Percentiles rank a stretch among this genome's conserved stretches.
Evolutionary conservation across 37 sponge, comb jelly and placozoan genomes (phyloP).

Genomic region (Aplysina aerophoba): DNA sequence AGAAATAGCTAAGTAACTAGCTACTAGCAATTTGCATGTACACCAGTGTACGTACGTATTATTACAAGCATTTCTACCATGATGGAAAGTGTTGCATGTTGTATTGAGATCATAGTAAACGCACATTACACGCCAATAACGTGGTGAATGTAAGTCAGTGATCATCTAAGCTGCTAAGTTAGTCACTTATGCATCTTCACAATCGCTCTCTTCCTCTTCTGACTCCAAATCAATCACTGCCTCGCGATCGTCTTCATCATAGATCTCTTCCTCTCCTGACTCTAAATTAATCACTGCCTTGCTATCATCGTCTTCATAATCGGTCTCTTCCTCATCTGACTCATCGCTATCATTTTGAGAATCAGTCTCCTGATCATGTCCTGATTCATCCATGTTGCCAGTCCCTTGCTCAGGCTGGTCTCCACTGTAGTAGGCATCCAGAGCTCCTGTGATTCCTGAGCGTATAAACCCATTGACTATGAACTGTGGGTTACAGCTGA

Average conservation of each 20-base stretch:
- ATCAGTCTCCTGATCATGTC: no score
- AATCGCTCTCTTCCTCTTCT: neutral
- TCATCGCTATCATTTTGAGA: no score
- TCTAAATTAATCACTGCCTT: neutral
- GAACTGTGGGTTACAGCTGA: slow-evolving; percentile 6
- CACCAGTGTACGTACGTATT: neutral
- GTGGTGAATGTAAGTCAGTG: neutral
- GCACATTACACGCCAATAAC: neutral
- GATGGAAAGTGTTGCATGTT: slow-evolving; percentile 1
- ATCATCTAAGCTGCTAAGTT: neutral
- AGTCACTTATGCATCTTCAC: neutral
- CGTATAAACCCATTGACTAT: slow-evolving; percentile 34
- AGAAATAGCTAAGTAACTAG: neutral
- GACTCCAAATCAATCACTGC: neutral
- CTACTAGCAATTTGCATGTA: no score
- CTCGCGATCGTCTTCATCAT: neutral
- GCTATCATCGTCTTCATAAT: neutral
- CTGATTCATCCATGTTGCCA: neutral
- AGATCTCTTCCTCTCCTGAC: neutral
- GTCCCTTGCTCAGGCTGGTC: neutral
- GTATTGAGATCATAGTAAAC: neutral
- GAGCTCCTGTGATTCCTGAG: slow-evolving; percentile 27
- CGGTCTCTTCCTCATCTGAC: neutral
- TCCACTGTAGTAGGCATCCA: slow-evolving; percentile 5
- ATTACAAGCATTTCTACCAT: neutral